Percentiles rank a stretch among this genome's conserved stretches.
phyloP scores from a whole-genome alignment of 2,797 vertebrate species.

The Benthosema pterotum region DNA sequence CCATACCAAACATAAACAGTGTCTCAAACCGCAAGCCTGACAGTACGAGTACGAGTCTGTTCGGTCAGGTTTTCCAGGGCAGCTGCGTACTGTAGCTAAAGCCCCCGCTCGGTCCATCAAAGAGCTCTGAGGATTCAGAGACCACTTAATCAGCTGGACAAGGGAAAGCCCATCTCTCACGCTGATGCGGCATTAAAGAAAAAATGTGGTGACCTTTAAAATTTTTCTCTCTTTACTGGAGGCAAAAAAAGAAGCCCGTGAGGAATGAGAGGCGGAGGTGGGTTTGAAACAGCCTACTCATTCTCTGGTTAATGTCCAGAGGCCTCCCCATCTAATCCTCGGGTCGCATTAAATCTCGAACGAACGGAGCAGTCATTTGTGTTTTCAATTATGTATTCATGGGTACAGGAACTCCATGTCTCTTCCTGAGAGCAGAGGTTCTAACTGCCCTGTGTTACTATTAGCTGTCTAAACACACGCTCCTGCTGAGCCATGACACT shows the following conservation, averaged over 20 bases:
- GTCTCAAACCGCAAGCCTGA: conserved; percentile 25
- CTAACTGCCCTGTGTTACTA: conserved; percentile 37
- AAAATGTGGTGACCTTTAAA: conserved; percentile 79
- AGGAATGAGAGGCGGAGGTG: conserved; percentile 70
- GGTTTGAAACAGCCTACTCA: conserved; percentile 67
- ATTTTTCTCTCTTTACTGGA: conserved; percentile 55
- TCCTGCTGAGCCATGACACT: conserved; percentile 18
- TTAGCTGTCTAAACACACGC: conserved; percentile 42
- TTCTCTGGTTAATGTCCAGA: conserved; percentile 81
- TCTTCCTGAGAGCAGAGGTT: conserved; percentile 38
- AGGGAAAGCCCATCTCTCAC: conserved; percentile 74
- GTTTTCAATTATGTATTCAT: conserved; percentile 78
- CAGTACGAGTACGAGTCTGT: conserved; percentile 45
- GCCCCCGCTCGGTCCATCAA: conserved; percentile 67
- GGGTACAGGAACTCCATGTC: conserved; percentile 57
- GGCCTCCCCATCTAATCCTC: conserved; percentile 76
- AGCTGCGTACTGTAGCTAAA: conserved; percentile 56
- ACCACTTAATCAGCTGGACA: conserved; percentile 79
- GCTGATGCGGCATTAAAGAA: conserved; percentile 73
- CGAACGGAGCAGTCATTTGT: conserved; percentile 72
- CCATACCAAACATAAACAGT: neutral
- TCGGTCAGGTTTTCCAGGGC: conserved; percentile 71
- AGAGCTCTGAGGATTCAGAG: conserved; percentile 79
- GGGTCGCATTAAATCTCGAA: conserved; percentile 79
- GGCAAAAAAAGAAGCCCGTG: conserved; percentile 55